Evolutionary conservation across 2,797 vertebrate species (phyloP).

Genomic region (Anabacerthia variegaticeps): DNA sequence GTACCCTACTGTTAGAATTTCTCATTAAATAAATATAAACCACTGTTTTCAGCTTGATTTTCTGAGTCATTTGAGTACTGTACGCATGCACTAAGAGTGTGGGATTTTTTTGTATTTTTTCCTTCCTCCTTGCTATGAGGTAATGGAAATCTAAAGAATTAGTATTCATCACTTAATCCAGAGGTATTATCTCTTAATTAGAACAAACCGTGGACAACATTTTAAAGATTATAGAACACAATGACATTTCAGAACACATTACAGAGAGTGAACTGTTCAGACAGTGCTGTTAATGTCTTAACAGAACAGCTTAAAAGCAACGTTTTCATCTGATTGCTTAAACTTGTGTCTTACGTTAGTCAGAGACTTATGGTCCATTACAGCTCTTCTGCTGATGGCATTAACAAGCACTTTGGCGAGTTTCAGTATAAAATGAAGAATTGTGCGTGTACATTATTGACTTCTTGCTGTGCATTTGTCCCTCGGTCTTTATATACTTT

Average conservation of each 20-base stretch:
- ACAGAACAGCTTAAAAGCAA: neutral
- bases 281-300: neutral
- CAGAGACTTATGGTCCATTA: neutral
- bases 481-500: neutral
- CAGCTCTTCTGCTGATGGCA: neutral
- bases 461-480: neutral
- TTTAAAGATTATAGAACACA: neutral
- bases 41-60: neutral
- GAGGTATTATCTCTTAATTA: neutral
- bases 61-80: neutral
- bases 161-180: neutral
- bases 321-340: neutral
- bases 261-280: neutral
- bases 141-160: neutral
- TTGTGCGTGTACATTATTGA: neutral
- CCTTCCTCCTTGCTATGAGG: neutral
- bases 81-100: neutral
- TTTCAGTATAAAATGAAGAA: neutral
- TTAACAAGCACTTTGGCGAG: neutral
- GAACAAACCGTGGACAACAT: neutral
- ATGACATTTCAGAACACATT: neutral
- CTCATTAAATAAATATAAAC: neutral
- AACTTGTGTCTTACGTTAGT: accelerated
- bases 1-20: neutral
- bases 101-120: neutral